Evolutionary conservation across 2,113 vertebrate species (phyloP), one percentile per base, ranked within the genome.

Genomic region (Phaethon lepturus): DNA sequence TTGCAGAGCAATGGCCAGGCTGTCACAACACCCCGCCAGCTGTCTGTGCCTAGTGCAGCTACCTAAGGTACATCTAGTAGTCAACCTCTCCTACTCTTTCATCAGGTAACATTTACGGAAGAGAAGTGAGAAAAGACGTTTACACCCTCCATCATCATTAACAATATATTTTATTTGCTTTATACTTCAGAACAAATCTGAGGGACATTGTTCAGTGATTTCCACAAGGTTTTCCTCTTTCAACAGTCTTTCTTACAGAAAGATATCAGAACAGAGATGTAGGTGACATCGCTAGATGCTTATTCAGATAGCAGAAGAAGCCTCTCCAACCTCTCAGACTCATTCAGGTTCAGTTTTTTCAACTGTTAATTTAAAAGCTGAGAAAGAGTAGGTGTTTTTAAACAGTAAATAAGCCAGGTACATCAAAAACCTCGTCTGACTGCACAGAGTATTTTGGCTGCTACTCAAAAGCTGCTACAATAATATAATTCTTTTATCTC

Each of bases 351-450:
- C 76, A 80, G 29, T 35, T 80, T 94, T 75, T 17, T 0, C 25
- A 56, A 18, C 40, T 78, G 77, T 47, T 90, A 93, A 93, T 93
- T 90, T 94, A 87, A 90, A 87, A 95, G n/a, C 25, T 93, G 44
- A 91, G 81, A 62, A 77, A 91, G 31, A 49, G 45, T 66, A 73
- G 83, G 50, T 84, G 63, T 62, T 92, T 85, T 77, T n/a, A 76
- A 90, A 86, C 55, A 59, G 40, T 17, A 17, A 82, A 62, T 28
- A 79, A 89, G 18, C 9, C 73, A 91, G 59, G 28, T 62, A 42
- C 67, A 58, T 87, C 53, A 84, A 73, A 95, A 86, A 31, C 16
- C 26, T 88, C 40, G 38, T 69, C 58, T 76, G 58, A 88, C 44
- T 78, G 19, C 40, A 88, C 52, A 77, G 79, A 82, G 11, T 79